Percentiles rank a stretch among this genome's conserved stretches.
Conservation (phyloP, 2,888 invertebrate species). For the Axea sp. region DNA sequence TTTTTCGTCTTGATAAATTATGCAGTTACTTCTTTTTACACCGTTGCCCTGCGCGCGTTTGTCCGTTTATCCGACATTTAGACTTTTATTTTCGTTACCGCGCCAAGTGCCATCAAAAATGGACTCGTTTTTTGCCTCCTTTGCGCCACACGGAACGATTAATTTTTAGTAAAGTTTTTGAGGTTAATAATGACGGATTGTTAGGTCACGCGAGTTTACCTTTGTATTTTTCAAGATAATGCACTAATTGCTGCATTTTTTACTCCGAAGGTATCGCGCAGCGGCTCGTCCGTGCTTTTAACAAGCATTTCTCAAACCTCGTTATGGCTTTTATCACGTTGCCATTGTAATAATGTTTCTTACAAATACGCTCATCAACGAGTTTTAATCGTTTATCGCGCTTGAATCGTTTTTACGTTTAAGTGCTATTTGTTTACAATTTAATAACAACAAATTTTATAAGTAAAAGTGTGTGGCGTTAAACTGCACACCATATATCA, state of each 20-base stretch:
- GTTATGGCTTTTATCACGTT: too few species aligned
- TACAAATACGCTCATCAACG: too few species aligned
- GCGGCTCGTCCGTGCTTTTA: too few species aligned
- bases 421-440: too few species aligned
- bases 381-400: too few species aligned
- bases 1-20: slow-evolving; percentile 13
- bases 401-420: too few species aligned
- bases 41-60: background rate
- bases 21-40: slow-evolving; percentile 2
- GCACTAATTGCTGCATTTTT: slow-evolving; percentile 7
- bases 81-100: background rate
- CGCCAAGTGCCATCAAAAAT: slow-evolving; percentile 2
- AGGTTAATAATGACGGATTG: slow-evolving; percentile 3
- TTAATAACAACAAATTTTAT: slow-evolving; percentile 32
- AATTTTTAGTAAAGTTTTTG: slow-evolving; percentile 1
- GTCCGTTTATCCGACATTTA: background rate
- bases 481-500: slow-evolving; percentile 31
- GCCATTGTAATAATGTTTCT: background rate
- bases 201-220: too few species aligned
- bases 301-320: too few species aligned
- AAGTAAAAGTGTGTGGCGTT: slow-evolving; percentile 16
- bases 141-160: slow-evolving; percentile 3
- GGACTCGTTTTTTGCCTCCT: background rate
- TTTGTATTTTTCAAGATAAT: slow-evolving; percentile 4
- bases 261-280: too few species aligned